Percentiles rank a stretch among this genome's conserved stretches.
phyloP scores from a whole-genome alignment of 2,113 vertebrate species.

The Chloebia gouldiae region DNA sequence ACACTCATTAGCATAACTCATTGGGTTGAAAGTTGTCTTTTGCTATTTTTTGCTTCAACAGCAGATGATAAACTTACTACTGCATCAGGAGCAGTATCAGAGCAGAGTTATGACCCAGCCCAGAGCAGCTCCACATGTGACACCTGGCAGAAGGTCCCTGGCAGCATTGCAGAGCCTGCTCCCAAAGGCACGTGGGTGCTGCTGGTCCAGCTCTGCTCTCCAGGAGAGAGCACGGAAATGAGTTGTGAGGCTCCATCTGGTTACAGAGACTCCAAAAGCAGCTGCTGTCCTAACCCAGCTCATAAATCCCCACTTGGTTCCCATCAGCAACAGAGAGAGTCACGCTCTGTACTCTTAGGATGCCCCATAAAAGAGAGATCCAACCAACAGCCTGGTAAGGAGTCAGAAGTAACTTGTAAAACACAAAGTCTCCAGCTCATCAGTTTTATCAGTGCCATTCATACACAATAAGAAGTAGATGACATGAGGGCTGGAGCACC shows the following conservation, averaged over 20 bases:
- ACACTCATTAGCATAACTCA: not conserved
- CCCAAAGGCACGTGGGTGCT: not conserved
- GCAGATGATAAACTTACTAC: not conserved
- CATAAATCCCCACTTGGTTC: fast-evolving
- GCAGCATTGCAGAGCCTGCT: not conserved
- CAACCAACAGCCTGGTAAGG: not conserved
- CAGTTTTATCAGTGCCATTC: not conserved
- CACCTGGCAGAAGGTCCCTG: fast-evolving
- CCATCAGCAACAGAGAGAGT: fast-evolving
- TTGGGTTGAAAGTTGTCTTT: not conserved
- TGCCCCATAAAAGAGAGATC: not conserved
- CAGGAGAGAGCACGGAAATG: not conserved
- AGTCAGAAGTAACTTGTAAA: not conserved
- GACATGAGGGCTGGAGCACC: not conserved
- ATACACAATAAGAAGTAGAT: not conserved
- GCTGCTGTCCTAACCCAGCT: not conserved
- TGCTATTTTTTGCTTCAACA: not conserved
- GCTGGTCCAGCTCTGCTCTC: not conserved
- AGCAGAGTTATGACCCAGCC: not conserved
- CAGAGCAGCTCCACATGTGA: not conserved
- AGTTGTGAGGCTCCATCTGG: fast-evolving
- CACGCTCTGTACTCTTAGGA: not conserved
- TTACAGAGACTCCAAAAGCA: not conserved
- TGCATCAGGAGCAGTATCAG: not conserved
- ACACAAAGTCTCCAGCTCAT: not conserved